phyloP scores from a whole-genome alignment of 2,113 vertebrate species.

The Elephantulus edwardii region DNA sequence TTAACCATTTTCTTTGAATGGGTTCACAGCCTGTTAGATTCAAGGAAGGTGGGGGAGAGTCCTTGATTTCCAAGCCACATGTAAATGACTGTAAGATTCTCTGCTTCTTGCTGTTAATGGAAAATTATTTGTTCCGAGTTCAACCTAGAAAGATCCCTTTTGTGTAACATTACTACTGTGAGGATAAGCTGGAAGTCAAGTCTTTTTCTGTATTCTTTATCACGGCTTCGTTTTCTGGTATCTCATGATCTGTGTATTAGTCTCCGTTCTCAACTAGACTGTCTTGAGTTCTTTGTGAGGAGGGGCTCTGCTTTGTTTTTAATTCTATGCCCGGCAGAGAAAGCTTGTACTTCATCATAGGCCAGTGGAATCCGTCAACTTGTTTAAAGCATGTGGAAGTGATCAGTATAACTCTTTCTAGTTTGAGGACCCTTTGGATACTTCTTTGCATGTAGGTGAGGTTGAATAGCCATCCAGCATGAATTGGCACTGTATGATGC shows the following conservation, averaged over 20 bases:
- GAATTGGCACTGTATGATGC: background rate
- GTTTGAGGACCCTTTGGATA: background rate
- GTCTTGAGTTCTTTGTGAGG: background rate
- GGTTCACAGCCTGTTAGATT: conserved; percentile 3
- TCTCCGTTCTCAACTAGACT: background rate
- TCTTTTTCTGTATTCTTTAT: background rate
- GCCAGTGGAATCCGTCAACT: background rate
- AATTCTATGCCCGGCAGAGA: background rate
- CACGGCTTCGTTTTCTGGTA: background rate
- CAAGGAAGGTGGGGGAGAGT: background rate
- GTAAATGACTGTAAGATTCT: background rate
- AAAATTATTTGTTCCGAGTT: conserved; percentile 1
- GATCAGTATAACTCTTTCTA: background rate
- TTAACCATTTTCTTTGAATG: conserved; percentile 52
- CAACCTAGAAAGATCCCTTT: conserved; percentile 7
- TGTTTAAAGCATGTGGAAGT: background rate
- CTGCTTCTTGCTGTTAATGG: background rate
- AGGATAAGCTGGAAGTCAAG: background rate
- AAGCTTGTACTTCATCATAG: background rate
- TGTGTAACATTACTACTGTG: background rate
- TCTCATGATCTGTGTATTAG: background rate
- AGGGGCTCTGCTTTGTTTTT: background rate
- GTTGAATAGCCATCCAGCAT: background rate
- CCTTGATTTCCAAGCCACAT: conserved; percentile 53
- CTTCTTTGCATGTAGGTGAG: background rate